A percentile compares a stretch with the other conserved stretches of the same genome.
Evolutionary conservation across 2,888 invertebrate genomes (phyloP).

Genomic region (Dolichopus griseipennis): DNA sequence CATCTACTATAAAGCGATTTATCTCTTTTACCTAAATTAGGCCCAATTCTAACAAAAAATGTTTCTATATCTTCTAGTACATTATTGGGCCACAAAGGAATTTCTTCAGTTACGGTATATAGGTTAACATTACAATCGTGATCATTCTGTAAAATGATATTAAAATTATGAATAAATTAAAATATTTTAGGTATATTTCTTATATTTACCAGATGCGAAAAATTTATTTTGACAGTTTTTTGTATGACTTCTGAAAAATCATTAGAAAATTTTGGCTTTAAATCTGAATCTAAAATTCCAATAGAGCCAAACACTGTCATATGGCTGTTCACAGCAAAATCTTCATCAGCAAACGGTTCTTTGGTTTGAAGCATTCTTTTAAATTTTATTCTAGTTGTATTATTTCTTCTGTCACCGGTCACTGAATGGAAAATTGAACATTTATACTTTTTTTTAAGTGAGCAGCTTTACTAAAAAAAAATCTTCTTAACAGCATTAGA

Average conservation of each 20-base stretch:
- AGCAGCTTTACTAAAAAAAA: too few species aligned
- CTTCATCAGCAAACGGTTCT: constrained; percentile 62
- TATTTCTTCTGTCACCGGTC: constrained; percentile 66
- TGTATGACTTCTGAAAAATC: constrained; percentile 39
- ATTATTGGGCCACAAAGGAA: neutral
- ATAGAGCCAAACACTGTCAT: constrained; percentile 81
- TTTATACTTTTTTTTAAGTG: too few species aligned
- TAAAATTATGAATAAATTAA: neutral
- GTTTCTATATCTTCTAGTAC: constrained; percentile 28
- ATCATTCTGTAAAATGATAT: constrained; percentile 48
- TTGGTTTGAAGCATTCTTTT: constrained; percentile 67
- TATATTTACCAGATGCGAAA: constrained; percentile 50
- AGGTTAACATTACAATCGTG: constrained; percentile 50
- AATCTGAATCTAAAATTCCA: constrained; percentile 67
- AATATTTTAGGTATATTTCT: neutral
- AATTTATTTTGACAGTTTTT: constrained; percentile 69
- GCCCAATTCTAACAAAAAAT: constrained; percentile 72
- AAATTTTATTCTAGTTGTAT: constrained; percentile 72
- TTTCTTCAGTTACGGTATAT: neutral
- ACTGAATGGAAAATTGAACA: too few species aligned
- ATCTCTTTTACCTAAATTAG: constrained; percentile 71
- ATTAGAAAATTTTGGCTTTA: constrained; percentile 78
- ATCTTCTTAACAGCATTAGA: too few species aligned
- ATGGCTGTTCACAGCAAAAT: constrained; percentile 57
- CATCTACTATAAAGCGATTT: constrained; percentile 72